A percentile compares a stretch with the other conserved stretches of the same genome.
These are phyloP conservation scores for Tenthredo scrophulariae DNA, from an alignment of 2,888 invertebrate species.

Conservation along the genomic window DNA sequence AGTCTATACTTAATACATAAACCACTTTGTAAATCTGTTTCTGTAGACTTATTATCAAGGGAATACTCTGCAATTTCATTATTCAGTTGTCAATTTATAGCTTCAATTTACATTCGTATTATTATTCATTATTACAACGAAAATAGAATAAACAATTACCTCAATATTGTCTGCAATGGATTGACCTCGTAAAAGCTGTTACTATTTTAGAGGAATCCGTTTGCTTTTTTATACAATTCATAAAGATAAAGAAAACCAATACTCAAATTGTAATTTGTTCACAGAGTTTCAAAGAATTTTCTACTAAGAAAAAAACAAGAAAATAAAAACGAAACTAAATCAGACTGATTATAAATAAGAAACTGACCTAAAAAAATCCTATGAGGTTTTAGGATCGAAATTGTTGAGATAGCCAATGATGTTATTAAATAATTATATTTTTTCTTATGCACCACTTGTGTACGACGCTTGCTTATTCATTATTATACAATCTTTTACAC, in stretches of 20 bases:
- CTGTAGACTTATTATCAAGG: conserved; percentile 6
- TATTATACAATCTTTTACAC: conserved; percentile 49
- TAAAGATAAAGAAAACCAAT: background rate
- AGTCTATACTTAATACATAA: conserved; percentile 36
- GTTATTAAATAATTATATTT: conserved; percentile 32
- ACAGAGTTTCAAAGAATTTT: background rate
- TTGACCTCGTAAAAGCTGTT: conserved; percentile 3
- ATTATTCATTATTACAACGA: conserved; percentile 1
- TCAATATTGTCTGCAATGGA: conserved; percentile 6
- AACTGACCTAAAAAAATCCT: background rate
- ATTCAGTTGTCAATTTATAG: background rate
- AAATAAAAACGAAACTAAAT: background rate
- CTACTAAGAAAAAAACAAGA: background rate
- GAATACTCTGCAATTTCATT: background rate
- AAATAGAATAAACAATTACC: conserved; percentile 18
- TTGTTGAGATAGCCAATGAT: conserved; percentile 19
- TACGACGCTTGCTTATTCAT: conserved; percentile 42
- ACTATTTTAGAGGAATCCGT: conserved; percentile 15
- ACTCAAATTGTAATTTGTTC: background rate
- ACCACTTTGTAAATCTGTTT: conserved; percentile 31
- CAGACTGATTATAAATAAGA: background rate
- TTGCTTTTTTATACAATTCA: background rate
- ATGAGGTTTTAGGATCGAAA: background rate
- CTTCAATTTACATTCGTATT: background rate
- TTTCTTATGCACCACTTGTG: conserved; percentile 36